Conservation (phyloP, 2,888 invertebrate genomes). For the Rambutsinella grinnellia region DNA sequence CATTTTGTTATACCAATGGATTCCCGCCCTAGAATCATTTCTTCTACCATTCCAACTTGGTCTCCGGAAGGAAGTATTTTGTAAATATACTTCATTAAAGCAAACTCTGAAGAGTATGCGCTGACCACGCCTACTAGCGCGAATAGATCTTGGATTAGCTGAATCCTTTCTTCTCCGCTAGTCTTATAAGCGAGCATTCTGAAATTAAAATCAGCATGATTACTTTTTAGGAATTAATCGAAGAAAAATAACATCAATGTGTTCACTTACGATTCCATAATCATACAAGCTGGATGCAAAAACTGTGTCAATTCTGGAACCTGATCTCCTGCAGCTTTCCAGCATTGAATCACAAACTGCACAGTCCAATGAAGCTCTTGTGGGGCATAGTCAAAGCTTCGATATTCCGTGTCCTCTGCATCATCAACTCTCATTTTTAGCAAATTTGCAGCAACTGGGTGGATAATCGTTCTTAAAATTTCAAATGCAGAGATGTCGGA, state of each 20-base stretch:
- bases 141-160: conserved; percentile 44
- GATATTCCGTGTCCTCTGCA: conserved; percentile 12
- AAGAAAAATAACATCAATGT: background rate
- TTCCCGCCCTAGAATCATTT: conserved; percentile 60
- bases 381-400: conserved; percentile 33
- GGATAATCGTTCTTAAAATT: conserved; percentile 29
- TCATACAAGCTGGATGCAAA: conserved; percentile 50
- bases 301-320: conserved; percentile 39
- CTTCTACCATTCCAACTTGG: conserved; percentile 40
- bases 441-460: conserved; percentile 27
- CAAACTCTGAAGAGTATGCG: conserved; percentile 17
- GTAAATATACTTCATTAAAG: conserved; percentile 41
- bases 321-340: conserved; percentile 36
- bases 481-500: conserved; percentile 48
- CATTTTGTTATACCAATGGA: conserved; percentile 48
- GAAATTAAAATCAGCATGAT: no score
- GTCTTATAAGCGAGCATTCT: conserved; percentile 46
- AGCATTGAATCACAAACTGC: conserved; percentile 56
- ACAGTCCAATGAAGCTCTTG: conserved; percentile 42
- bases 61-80: conserved; percentile 24
- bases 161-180: conserved; percentile 22
- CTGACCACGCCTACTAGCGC: conserved; percentile 45
- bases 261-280: conserved; percentile 52
- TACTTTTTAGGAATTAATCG: no score
- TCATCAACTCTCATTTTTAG: conserved; percentile 19